These are phyloP conservation scores for Spodoptera litura DNA, from an alignment of 1,140 invertebrate species.

Conservation along the genomic window DNA sequence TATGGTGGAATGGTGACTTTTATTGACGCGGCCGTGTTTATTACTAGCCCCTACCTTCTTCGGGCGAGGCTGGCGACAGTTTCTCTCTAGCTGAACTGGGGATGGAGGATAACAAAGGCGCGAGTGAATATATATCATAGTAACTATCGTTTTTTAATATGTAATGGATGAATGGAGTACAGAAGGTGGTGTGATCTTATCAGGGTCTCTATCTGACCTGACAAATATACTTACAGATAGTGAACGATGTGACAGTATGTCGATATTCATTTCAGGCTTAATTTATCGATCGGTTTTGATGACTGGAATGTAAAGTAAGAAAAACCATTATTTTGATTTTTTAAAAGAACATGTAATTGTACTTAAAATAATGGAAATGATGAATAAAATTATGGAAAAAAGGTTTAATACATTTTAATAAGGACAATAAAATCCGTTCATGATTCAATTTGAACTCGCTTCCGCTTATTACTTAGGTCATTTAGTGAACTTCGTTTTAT, in stretches of 20 bases:
- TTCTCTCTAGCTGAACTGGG: conserved; percentile 27
- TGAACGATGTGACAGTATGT: too few relatives aligned
- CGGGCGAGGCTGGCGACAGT: conserved; percentile 48
- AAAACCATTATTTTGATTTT: background rate
- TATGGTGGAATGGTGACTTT: conserved; percentile 71
- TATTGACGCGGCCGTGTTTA: conserved; percentile 69
- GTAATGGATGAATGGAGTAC: too few relatives aligned
- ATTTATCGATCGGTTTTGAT: too few relatives aligned
- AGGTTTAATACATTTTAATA: background rate
- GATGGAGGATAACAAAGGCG: conserved; percentile 23
- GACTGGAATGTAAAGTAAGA: too few relatives aligned
- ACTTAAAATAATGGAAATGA: background rate
- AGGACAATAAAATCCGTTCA: conserved; percentile 5
- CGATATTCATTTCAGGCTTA: too few relatives aligned
- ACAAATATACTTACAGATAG: too few relatives aligned
- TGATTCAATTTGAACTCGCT: conserved; percentile 41
- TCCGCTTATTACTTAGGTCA: conserved; percentile 48
- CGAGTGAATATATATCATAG: background rate
- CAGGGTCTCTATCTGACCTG: too few relatives aligned
- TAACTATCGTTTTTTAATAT: background rate
- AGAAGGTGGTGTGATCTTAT: too few relatives aligned
- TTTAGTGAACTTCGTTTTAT: conserved; percentile 62
- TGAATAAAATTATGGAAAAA: background rate
- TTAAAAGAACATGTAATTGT: too few relatives aligned
- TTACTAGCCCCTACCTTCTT: conserved; percentile 57